Evolutionary conservation across 2,797 vertebrate species (phyloP).

Genomic region (Oceanodroma leucorhoa): DNA sequence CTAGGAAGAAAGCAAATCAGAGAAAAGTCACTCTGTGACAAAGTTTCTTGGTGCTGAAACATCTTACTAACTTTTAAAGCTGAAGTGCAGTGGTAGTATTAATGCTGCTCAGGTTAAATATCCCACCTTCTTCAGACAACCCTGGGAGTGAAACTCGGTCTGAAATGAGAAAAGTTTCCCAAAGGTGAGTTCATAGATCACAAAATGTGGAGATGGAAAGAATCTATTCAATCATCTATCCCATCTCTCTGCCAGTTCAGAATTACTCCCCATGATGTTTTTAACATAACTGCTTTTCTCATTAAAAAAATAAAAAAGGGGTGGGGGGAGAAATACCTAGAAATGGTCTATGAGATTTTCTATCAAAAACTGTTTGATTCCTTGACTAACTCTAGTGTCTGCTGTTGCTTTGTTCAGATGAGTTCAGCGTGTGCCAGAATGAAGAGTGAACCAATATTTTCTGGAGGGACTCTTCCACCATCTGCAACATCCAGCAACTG

Average conservation of each 20-base stretch:
- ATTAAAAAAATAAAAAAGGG: not conserved
- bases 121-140: not conserved
- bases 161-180: constrained; percentile 34
- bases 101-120: not conserved
- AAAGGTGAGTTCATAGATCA: constrained; percentile 46
- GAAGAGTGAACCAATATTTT: not conserved
- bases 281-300: constrained; percentile 49
- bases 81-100: not conserved
- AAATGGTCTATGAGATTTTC: not conserved
- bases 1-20: not conserved
- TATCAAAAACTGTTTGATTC: not conserved
- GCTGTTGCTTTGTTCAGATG: not conserved
- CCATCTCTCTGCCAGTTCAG: constrained; percentile 43
- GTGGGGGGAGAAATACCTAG: not conserved
- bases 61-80: not conserved
- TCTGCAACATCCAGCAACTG: not conserved
- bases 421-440: not conserved
- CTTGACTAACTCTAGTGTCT: not conserved
- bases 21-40: not conserved
- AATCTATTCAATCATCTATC: constrained; percentile 36
- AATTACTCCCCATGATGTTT: constrained; percentile 44
- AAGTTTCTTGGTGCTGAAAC: not conserved
- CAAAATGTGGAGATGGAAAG: constrained; percentile 43
- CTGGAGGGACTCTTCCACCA: not conserved
- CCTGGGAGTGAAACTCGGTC: not conserved